phyloP scores from a whole-genome alignment of 2,797 vertebrate genomes.

The Enteromius fasciolatus region DNA sequence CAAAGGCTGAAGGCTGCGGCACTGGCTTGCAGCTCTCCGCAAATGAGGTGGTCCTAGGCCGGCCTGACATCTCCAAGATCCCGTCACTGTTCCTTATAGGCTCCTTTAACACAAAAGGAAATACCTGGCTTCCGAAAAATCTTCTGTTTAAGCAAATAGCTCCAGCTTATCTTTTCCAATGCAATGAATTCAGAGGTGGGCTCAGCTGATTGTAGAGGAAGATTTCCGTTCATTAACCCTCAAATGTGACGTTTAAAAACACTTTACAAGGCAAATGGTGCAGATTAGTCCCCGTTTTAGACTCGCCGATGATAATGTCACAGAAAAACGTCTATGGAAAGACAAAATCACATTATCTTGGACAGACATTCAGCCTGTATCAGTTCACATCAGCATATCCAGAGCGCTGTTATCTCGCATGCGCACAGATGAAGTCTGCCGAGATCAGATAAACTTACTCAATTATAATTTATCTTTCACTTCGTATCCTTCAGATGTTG shows the following conservation, averaged over 20 bases:
- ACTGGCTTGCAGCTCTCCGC: conserved; percentile 99
- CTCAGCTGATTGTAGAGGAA: conserved; percentile 47
- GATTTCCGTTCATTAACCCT: background rate
- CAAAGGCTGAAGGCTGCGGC: conserved; percentile 97
- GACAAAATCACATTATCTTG: conserved; percentile 23
- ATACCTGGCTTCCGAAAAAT: background rate
- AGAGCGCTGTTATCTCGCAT: conserved; percentile 20
- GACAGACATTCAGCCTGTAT: background rate
- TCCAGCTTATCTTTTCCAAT: conserved; percentile 26
- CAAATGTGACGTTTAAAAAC: conserved; percentile 8
- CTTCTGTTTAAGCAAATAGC: background rate
- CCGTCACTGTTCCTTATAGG: background rate
- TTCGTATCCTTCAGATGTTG: conserved; percentile 15
- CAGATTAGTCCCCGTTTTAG: background rate
- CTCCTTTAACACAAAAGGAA: background rate
- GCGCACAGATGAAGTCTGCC: background rate
- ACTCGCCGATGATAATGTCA: background rate
- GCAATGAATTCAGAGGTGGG: conserved; percentile 33
- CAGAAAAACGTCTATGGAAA: conserved; percentile 12
- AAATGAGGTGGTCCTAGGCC: conserved; percentile 99
- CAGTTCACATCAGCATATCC: conserved; percentile 29
- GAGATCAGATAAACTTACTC: background rate
- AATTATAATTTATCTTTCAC: conserved; percentile 25
- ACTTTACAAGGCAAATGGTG: background rate
- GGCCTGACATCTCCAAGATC: conserved; percentile 89